These are phyloP conservation scores for Ypsolopha sequella DNA, from an alignment of 2,888 invertebrate genomes.

Conservation along the genomic window DNA sequence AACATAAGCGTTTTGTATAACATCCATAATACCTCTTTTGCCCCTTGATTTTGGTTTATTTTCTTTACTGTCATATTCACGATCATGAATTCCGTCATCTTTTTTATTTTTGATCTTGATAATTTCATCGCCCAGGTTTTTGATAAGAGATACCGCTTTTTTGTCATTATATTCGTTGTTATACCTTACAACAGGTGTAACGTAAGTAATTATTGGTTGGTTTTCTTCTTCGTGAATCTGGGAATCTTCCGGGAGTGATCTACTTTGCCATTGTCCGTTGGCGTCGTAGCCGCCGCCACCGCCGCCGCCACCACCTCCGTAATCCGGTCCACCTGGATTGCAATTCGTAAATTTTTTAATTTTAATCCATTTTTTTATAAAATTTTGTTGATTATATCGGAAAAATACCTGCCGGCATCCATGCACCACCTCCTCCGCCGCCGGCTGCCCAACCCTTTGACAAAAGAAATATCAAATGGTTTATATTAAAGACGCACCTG, in stretches of 20 bases:
- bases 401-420: slow-evolving; percentile 64
- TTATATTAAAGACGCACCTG: too few relatives aligned
- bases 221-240: slow-evolving; percentile 13
- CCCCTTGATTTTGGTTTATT: slow-evolving; percentile 24
- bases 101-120: slow-evolving; percentile 14
- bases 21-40: slow-evolving; percentile 41
- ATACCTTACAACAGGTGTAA: slow-evolving; percentile 24
- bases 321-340: slow-evolving; percentile 51
- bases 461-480: slow-evolving; percentile 13
- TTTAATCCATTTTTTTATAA: slow-evolving; percentile 11
- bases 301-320: slow-evolving; percentile 33
- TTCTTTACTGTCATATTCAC: neutral
- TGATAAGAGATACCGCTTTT: slow-evolving; percentile 9
- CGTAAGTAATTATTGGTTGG: slow-evolving; percentile 29
- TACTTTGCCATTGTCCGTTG: slow-evolving; percentile 61
- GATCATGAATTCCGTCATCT: neutral
- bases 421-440: slow-evolving; percentile 56
- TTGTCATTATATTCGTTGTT: slow-evolving; percentile 12
- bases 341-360: slow-evolving; percentile 8
- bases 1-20: slow-evolving; percentile 40
- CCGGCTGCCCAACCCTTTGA: slow-evolving; percentile 58
- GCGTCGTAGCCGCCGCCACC: slow-evolving; percentile 47
- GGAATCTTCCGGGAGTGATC: slow-evolving; percentile 32
- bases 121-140: slow-evolving; percentile 17
- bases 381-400: slow-evolving; percentile 21